Evolutionary conservation across 1,140 invertebrate genomes (phyloP).

Genomic region (Hormaphis cornu): DNA sequence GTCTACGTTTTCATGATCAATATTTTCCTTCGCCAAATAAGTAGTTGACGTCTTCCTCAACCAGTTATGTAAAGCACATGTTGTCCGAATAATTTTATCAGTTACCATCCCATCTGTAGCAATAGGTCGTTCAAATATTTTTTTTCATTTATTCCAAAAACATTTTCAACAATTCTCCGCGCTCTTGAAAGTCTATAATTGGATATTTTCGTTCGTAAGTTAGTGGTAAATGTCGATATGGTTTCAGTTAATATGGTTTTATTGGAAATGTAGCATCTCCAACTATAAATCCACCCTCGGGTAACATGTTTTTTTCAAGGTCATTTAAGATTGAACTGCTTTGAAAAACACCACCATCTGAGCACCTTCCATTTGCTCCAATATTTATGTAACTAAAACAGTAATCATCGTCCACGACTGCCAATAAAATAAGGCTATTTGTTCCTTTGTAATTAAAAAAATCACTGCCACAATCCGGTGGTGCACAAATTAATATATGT

Average conservation of each 20-base stretch:
- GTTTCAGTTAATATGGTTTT: conserved; percentile 39
- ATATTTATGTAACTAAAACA: conserved; percentile 19
- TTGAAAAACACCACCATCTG: conserved; percentile 26
- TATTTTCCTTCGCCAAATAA: not conserved
- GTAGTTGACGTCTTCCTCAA: not conserved
- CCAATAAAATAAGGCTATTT: conserved; percentile 22
- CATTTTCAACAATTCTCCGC: conserved; percentile 42
- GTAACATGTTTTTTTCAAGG: not conserved
- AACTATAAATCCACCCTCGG: not conserved
- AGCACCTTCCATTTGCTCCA: conserved; percentile 33
- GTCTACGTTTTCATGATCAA: conserved; percentile 12
- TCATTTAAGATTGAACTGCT: not conserved
- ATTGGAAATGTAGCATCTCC: conserved; percentile 45
- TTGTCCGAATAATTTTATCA: conserved; percentile 39
- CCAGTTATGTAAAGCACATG: conserved; percentile 38
- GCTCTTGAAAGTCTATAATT: conserved; percentile 40
- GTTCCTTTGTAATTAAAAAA: conserved; percentile 36
- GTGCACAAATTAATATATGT: conserved; percentile 31
- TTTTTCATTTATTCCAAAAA: conserved; percentile 41
- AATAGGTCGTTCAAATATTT: conserved; percentile 35
- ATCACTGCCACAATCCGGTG: conserved; percentile 28
- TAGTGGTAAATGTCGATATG: conserved; percentile 32
- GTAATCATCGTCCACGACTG: conserved; percentile 30
- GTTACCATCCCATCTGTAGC: not conserved
- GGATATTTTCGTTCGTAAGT: conserved; percentile 37